Conservation (phyloP, 1,140 invertebrate genomes). For the Paracyclopina nana region DNA sequence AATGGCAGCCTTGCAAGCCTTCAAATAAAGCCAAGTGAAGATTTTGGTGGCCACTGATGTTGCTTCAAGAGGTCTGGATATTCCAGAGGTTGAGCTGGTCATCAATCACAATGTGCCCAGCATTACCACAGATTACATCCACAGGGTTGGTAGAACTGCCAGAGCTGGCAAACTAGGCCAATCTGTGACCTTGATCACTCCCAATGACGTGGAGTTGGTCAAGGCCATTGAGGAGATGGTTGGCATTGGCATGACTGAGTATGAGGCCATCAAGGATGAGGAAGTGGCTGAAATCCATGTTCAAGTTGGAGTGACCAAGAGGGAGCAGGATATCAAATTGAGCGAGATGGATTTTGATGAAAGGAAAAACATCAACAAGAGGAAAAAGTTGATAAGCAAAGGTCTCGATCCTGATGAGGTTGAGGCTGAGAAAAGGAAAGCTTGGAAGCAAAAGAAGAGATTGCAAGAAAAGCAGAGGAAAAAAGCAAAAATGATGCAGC, state of each 20-base stretch:
- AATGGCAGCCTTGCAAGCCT: constrained; percentile 50
- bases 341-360: constrained; percentile 82
- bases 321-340: constrained; percentile 74
- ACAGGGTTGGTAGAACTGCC: constrained; percentile 88
- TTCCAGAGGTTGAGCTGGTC: constrained; percentile 64
- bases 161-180: constrained; percentile 65
- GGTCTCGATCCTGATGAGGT: constrained; percentile 58
- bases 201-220: constrained; percentile 66
- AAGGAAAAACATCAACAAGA: constrained; percentile 60
- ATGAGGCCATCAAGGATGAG: constrained; percentile 58
- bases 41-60: constrained; percentile 92
- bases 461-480: constrained; percentile 25
- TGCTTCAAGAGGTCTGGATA: constrained; percentile 54
- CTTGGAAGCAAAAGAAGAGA: constrained; percentile 26
- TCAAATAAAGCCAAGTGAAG: constrained; percentile 60
- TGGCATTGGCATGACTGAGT: constrained; percentile 61
- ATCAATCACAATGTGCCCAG: constrained; percentile 83
- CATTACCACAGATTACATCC: constrained; percentile 64
- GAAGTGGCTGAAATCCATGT: constrained; percentile 15
- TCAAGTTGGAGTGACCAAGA: constrained; percentile 37
- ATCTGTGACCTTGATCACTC: constrained; percentile 75
- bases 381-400: constrained; percentile 63
- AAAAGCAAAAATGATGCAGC: too few species aligned
- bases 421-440: constrained; percentile 33
- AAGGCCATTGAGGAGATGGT: constrained; percentile 66